phyloP scores from a whole-genome alignment of 2,888 invertebrate genomes.

The Ophion ellenae region DNA sequence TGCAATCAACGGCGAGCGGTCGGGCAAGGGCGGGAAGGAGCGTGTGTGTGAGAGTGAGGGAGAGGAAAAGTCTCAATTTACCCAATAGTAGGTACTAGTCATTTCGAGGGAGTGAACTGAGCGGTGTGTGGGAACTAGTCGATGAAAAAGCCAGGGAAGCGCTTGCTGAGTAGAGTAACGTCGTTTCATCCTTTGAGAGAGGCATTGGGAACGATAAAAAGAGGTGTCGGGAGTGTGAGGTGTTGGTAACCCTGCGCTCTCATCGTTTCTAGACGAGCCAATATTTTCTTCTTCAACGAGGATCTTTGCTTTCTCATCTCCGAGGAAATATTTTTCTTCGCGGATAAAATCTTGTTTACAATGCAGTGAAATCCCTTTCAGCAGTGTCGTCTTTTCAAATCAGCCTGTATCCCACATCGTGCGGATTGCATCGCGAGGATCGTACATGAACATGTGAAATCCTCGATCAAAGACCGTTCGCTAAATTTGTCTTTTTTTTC shows the following conservation, averaged over 20 bases:
- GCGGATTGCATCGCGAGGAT: no score
- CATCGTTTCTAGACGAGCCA: slow-evolving; percentile 29
- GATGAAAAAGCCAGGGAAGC: slow-evolving; percentile 41
- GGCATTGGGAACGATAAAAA: neutral
- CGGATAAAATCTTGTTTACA: slow-evolving; percentile 32
- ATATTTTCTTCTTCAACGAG: slow-evolving; percentile 58
- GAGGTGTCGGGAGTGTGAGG: neutral
- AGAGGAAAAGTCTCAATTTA: slow-evolving; percentile 50
- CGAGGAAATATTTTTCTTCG: slow-evolving; percentile 47
- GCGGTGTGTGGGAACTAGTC: slow-evolving; percentile 5
- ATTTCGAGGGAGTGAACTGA: slow-evolving; percentile 37
- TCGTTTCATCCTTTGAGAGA: slow-evolving; percentile 27
- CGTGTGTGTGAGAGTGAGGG: neutral
- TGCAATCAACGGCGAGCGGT: slow-evolving; percentile 58
- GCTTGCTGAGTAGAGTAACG: slow-evolving; percentile 15
- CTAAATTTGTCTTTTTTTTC: no score
- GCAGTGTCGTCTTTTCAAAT: slow-evolving; percentile 5
- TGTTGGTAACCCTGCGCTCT: slow-evolving; percentile 30
- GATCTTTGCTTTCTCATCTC: neutral
- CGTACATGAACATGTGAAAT: no score
- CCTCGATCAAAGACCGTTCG: no score
- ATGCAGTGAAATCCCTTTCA: neutral
- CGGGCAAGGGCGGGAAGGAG: slow-evolving; percentile 2
- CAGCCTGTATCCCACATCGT: neutral
- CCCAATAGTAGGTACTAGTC: slow-evolving; percentile 46